phyloP scores from a whole-genome alignment of 2,113 vertebrate genomes.

The Siphamia tubifer region DNA sequence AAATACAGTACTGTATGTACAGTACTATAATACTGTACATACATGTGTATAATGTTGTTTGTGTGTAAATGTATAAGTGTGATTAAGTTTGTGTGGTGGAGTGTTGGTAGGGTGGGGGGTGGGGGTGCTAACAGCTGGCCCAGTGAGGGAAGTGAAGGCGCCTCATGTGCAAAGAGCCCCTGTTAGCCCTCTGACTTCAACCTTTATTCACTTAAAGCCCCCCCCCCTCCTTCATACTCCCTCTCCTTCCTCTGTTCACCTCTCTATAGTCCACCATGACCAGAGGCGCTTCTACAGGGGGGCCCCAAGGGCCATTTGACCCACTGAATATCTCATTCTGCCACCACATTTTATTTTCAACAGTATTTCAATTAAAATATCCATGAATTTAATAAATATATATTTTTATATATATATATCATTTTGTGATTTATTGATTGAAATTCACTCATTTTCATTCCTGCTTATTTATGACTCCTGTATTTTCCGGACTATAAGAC shows the following conservation, averaged over 20 bases:
- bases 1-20: too few relatives aligned
- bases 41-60: neutral
- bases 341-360: too few relatives aligned
- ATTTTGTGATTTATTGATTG: too few relatives aligned
- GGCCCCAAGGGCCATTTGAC: too few relatives aligned
- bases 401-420: too few relatives aligned
- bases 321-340: too few relatives aligned
- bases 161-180: constrained; percentile 71
- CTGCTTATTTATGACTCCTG: too few relatives aligned
- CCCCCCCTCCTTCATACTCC: neutral
- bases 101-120: neutral
- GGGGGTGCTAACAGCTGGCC: constrained; percentile 60
- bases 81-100: constrained; percentile 5
- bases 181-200: constrained; percentile 65
- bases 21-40: neutral
- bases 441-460: too few relatives aligned
- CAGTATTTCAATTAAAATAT: too few relatives aligned
- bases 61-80: neutral
- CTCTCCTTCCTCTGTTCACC: neutral
- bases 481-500: too few relatives aligned
- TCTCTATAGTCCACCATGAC: neutral
- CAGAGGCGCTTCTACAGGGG: too few relatives aligned
- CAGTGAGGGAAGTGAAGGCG: constrained; percentile 15
- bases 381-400: too few relatives aligned
- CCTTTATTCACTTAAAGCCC: constrained; percentile 48